Evolutionary conservation across 2,113 vertebrate genomes (phyloP).

Genomic region (Crotophaga sulcirostris): DNA sequence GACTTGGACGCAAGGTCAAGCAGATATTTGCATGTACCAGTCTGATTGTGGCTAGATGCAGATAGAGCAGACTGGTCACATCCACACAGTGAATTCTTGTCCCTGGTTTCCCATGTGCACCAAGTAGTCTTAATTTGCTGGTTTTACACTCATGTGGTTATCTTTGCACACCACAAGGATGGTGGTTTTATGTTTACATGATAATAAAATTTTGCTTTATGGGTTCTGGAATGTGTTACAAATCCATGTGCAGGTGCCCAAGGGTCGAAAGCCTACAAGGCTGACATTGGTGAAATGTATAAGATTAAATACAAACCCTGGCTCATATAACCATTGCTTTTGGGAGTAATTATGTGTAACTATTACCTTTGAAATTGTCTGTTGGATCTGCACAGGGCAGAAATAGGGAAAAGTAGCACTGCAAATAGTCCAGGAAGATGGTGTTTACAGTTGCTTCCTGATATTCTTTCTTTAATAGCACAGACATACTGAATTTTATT

Average conservation of each 20-base stretch:
- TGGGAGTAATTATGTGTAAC: fast-evolving
- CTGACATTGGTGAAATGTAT: not conserved
- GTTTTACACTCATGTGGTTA: not conserved
- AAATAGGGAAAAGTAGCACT: not conserved
- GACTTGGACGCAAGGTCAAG: not conserved
- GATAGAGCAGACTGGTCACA: not conserved
- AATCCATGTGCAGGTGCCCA: not conserved
- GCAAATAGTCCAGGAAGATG: not conserved
- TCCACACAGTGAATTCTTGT: not conserved
- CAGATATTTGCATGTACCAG: not conserved
- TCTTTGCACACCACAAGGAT: not conserved
- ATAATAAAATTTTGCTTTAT: not conserved
- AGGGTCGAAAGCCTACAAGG: not conserved
- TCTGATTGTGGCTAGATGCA: not conserved
- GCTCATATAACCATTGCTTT: not conserved
- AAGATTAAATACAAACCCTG: not conserved
- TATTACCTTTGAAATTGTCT: not conserved
- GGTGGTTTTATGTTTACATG: not conserved
- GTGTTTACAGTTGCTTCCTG: not conserved
- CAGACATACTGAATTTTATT: not conserved
- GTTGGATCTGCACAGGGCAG: not conserved
- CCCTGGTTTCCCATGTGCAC: not conserved
- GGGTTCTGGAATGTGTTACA: not conserved
- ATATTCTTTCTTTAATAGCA: not conserved
- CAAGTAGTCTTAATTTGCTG: not conserved